Conservation (phyloP, 1,140 invertebrate genomes). For the Hormaphis cornu region DNA sequence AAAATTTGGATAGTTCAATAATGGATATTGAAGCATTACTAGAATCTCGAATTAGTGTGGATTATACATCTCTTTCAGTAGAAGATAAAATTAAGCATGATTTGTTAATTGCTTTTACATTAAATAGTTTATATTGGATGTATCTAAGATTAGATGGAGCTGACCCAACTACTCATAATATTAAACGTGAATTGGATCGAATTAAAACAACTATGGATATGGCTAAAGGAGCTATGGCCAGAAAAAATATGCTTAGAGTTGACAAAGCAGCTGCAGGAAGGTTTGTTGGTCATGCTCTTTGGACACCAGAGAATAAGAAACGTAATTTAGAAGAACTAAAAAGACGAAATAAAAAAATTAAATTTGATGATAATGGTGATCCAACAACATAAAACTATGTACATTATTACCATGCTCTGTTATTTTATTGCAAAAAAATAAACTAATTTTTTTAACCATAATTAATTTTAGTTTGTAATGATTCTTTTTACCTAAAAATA, state of each 20-base stretch:
- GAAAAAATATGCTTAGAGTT: conserved; percentile 46
- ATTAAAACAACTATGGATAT: conserved; percentile 50
- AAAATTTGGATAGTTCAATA: conserved; percentile 16
- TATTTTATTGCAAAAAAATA: not conserved
- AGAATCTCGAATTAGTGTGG: conserved; percentile 34
- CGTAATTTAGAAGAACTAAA: not conserved
- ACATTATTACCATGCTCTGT: too few species aligned
- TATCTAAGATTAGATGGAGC: conserved; percentile 48
- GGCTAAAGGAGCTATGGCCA: conserved; percentile 49
- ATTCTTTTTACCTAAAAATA: too few species aligned
- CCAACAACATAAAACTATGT: not conserved
- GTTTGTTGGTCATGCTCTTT: conserved; percentile 51
- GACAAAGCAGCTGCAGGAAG: conserved; percentile 48
- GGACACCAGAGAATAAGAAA: conserved; percentile 41
- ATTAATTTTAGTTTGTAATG: too few species aligned
- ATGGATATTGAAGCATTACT: conserved; percentile 6
- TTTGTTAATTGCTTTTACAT: conserved; percentile 48
- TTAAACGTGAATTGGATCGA: conserved; percentile 46
- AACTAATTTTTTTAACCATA: not conserved
- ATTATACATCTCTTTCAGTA: conserved; percentile 45
- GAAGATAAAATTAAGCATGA: conserved; percentile 52
- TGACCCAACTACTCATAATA: conserved; percentile 41
- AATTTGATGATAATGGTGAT: conserved; percentile 33
- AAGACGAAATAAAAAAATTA: conserved; percentile 24
- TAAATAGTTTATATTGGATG: conserved; percentile 53